Conservation (phyloP, 2,888 invertebrate genomes). For the Strigamia transsilvanica region DNA sequence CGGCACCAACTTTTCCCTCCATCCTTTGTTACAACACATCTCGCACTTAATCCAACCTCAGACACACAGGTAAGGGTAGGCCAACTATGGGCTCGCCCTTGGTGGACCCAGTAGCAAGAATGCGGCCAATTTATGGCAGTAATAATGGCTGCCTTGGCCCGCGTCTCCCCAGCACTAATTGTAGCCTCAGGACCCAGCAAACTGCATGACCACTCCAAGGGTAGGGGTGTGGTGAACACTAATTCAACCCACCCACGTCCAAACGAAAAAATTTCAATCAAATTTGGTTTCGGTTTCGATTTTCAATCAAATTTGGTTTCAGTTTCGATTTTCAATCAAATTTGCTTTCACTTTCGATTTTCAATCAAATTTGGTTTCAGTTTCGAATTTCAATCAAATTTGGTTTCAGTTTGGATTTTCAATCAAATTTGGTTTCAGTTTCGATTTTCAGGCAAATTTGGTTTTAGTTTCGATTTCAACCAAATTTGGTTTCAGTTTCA, state of each 20-base stretch:
- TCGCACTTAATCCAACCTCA: slow-evolving; percentile 14
- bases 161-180: slow-evolving; percentile 5
- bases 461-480: too few species aligned
- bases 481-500: not conserved
- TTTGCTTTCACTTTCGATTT: too few species aligned
- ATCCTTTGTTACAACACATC: not conserved
- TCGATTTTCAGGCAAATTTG: too few species aligned
- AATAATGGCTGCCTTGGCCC: slow-evolving; percentile 51
- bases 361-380: too few species aligned
- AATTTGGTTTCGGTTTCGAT: not conserved
- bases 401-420: too few species aligned
- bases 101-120: slow-evolving; percentile 52
- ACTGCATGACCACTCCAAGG: slow-evolving; percentile 12
- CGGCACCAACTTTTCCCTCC: too few species aligned
- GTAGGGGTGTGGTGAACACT: slow-evolving; percentile 1
- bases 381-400: too few species aligned
- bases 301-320: too few species aligned
- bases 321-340: not conserved
- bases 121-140: slow-evolving; percentile 52
- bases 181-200: not conserved
- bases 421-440: too few species aligned
- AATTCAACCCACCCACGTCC: slow-evolving; percentile 34
- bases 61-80: not conserved
- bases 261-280: not conserved
- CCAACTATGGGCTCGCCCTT: not conserved